phyloP scores from a whole-genome alignment of 1,140 invertebrate genomes.

The Drosophila busckii region DNA sequence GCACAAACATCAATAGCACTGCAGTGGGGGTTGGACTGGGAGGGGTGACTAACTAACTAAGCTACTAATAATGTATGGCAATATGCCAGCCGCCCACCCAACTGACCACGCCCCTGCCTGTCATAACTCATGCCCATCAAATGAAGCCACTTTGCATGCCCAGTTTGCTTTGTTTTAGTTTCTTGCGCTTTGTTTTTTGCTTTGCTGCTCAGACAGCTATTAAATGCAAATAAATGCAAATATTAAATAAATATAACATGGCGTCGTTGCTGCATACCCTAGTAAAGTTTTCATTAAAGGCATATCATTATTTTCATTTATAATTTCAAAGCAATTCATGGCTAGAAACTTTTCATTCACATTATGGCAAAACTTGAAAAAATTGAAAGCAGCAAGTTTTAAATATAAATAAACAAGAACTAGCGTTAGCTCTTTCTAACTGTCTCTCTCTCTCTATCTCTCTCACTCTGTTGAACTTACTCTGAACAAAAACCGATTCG shows the following conservation, averaged over 20 bases:
- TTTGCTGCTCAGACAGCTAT: conserved; percentile 28
- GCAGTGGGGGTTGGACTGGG: too few relatives aligned
- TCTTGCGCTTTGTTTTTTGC: conserved; percentile 5
- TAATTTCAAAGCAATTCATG: too few relatives aligned
- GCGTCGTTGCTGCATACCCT: too few relatives aligned
- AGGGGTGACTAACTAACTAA: too few relatives aligned
- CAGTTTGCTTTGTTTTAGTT: conserved; percentile 29
- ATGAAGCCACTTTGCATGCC: conserved; percentile 52
- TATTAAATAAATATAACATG: conserved; percentile 72
- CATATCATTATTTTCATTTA: too few relatives aligned
- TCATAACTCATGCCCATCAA: conserved; percentile 7
- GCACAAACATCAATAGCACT: conserved; percentile 7
- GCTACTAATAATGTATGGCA: too few relatives aligned
- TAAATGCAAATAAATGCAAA: conserved; percentile 72
- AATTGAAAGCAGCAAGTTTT: conserved; percentile 31
- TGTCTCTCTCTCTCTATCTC: conserved; percentile 24
- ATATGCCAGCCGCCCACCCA: conserved; percentile 3
- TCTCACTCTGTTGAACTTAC: conserved; percentile 41
- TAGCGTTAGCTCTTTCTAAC: too few relatives aligned
- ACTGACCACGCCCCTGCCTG: neutral
- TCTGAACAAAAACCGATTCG: conserved; percentile 36
- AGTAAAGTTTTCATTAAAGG: too few relatives aligned
- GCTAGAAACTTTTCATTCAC: too few relatives aligned
- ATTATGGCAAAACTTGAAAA: conserved; percentile 14
- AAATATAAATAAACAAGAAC: conserved; percentile 36